Percentiles rank a stretch among this genome's conserved stretches.
Evolutionary conservation across 2,113 vertebrate species (phyloP).

Genomic region (Cavia porcellus): DNA sequence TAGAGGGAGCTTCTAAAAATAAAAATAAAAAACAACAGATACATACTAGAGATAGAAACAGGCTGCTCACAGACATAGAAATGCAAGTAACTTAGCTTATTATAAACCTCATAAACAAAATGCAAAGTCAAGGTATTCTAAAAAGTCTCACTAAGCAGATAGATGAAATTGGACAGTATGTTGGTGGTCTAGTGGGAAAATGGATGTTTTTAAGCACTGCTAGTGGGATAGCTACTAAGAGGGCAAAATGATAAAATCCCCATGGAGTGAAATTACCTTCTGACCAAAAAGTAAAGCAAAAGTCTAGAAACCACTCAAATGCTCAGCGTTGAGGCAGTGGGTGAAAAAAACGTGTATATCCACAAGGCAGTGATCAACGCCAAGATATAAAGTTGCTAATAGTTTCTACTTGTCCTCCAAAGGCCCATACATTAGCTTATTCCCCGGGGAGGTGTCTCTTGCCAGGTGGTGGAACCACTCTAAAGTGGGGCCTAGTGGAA

Average conservation of each 20-base stretch:
- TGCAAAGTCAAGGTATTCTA: neutral
- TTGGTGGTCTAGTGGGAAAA: neutral
- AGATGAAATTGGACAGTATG: neutral
- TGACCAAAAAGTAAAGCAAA: neutral
- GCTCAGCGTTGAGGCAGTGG: neutral
- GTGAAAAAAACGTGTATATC: neutral
- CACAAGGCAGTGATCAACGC: neutral
- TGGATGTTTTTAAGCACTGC: neutral
- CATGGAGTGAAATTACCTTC: neutral
- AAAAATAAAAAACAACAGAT: neutral
- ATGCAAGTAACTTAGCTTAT: neutral
- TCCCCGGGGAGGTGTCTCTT: neutral
- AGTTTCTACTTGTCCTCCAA: neutral
- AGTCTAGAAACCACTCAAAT: neutral
- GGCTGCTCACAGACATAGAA: neutral
- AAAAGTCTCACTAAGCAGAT: neutral
- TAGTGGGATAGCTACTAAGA: neutral
- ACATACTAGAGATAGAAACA: neutral
- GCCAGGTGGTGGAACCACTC: too few species aligned
- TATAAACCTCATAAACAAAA: neutral
- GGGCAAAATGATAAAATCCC: neutral
- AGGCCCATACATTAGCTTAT: neutral
- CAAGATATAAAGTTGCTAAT: neutral
- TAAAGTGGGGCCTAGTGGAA: too few species aligned
- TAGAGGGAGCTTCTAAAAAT: conserved; percentile 8